phyloP scores from a whole-genome alignment of 1,140 invertebrate species.

The Sesamia nonagrioides region DNA sequence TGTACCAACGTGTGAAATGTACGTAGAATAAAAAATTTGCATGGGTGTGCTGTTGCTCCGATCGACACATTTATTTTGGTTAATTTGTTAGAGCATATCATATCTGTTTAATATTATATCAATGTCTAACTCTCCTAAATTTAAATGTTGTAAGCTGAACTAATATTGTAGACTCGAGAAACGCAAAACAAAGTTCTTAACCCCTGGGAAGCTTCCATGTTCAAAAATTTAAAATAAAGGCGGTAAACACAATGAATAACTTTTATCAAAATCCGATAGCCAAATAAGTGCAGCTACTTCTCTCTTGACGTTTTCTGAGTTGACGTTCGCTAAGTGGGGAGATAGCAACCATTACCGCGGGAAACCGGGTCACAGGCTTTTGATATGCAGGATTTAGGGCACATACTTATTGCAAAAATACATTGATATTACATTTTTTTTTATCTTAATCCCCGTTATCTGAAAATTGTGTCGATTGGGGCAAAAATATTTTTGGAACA shows the following conservation, averaged over 20 bases:
- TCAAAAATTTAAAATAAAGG: conserved; percentile 8
- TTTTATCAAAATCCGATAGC: conserved; percentile 58
- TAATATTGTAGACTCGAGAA: neutral
- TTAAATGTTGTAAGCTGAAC: too few relatives aligned
- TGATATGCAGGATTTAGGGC: conserved; percentile 50
- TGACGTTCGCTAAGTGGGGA: conserved; percentile 52
- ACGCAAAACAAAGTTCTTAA: neutral
- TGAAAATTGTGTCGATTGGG: neutral
- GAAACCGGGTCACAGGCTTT: conserved; percentile 60
- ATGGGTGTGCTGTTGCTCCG: too few relatives aligned
- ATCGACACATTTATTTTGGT: too few relatives aligned
- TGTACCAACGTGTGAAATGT: too few relatives aligned
- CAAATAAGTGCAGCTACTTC: conserved; percentile 57
- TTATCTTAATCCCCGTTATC: neutral
- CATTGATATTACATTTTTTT: conserved; percentile 19
- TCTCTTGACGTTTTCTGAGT: conserved; percentile 51
- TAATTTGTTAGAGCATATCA: too few relatives aligned
- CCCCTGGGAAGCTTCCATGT: neutral
- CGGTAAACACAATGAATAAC: conserved; percentile 43
- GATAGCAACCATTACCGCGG: conserved; percentile 54
- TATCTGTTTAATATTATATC: too few relatives aligned
- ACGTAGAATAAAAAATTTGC: too few relatives aligned
- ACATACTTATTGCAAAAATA: conserved; percentile 24
- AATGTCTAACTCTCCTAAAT: too few relatives aligned
- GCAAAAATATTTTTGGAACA: neutral